Evolutionary conservation across 2,888 invertebrate genomes (phyloP).

Genomic region (Lepidochrysops patricia): DNA sequence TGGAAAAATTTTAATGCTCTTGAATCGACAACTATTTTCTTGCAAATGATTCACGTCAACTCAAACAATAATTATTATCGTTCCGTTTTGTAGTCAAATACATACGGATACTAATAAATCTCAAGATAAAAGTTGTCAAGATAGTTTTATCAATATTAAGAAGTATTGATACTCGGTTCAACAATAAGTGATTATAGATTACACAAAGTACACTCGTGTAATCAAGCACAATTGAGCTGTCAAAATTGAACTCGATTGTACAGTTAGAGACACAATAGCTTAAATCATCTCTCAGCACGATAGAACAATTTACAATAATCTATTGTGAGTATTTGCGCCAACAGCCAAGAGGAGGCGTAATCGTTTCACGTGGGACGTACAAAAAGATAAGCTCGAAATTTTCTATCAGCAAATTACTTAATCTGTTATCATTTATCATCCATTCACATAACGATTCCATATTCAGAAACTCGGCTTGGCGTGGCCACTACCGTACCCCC

Average conservation of each 20-base stretch:
- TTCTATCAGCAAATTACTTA: slow-evolving; percentile 8
- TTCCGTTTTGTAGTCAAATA: background rate
- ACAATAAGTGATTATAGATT: slow-evolving; percentile 13
- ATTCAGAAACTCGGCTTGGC: background rate
- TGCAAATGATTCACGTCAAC: background rate
- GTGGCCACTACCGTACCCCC: background rate
- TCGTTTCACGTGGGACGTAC: slow-evolving; percentile 1
- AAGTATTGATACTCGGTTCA: slow-evolving; percentile 2
- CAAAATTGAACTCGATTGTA: slow-evolving; percentile 30
- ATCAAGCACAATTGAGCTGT: slow-evolving; percentile 26
- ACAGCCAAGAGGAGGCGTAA: slow-evolving; percentile 2
- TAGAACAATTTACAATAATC: slow-evolving; percentile 32
- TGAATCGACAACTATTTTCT: too few relatives aligned
- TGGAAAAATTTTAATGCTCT: too few relatives aligned
- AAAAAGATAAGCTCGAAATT: background rate
- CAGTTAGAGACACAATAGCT: slow-evolving; percentile 29
- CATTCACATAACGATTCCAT: background rate
- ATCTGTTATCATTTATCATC: background rate
- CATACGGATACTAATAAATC: slow-evolving; percentile 4
- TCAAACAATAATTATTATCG: background rate
- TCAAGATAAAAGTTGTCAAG: background rate
- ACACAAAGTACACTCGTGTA: slow-evolving; percentile 24
- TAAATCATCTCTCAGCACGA: slow-evolving; percentile 30
- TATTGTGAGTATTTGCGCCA: slow-evolving; percentile 27
- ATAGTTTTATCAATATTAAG: slow-evolving; percentile 13